Percentiles rank a stretch among this genome's conserved stretches.
Evolutionary conservation across 2,113 vertebrate genomes (phyloP).

Genomic region (Oryzias curvinotus): DNA sequence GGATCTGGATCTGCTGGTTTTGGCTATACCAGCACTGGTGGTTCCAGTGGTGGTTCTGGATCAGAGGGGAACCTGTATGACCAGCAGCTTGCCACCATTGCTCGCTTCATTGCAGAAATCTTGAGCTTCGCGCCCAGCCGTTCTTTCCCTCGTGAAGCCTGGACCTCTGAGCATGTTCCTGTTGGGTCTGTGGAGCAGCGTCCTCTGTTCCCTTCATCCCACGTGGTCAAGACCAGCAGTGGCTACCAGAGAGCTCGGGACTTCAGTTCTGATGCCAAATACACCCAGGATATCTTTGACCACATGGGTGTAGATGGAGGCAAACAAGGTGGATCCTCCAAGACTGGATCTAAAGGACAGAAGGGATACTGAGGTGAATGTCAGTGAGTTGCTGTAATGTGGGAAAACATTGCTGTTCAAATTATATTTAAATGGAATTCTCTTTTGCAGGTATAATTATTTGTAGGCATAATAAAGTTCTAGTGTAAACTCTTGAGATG

Average conservation of each 20-base stretch:
- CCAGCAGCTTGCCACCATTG: neutral
- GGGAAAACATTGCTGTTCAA: too few species aligned
- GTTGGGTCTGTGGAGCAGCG: neutral
- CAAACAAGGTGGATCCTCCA: too few species aligned
- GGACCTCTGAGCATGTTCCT: neutral
- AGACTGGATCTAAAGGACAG: too few species aligned
- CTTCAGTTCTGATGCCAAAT: rapidly evolving
- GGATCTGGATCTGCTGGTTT: neutral
- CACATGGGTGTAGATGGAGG: too few species aligned
- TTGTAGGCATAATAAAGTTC: too few species aligned
- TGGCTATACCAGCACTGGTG: neutral
- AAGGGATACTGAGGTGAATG: too few species aligned
- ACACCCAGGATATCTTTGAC: too few species aligned
- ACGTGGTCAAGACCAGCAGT: neutral
- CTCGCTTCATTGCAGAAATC: neutral
- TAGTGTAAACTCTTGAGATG: too few species aligned
- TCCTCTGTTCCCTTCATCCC: neutral
- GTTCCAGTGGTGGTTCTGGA: neutral
- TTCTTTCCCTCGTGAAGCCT: neutral
- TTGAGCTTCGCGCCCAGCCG: neutral
- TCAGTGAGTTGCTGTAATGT: too few species aligned
- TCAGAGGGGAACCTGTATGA: neutral
- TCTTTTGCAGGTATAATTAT: too few species aligned
- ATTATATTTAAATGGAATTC: too few species aligned
- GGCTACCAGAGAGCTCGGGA: rapidly evolving